phyloP scores from a whole-genome alignment of 2,888 invertebrate species.

The Apamea anceps region DNA sequence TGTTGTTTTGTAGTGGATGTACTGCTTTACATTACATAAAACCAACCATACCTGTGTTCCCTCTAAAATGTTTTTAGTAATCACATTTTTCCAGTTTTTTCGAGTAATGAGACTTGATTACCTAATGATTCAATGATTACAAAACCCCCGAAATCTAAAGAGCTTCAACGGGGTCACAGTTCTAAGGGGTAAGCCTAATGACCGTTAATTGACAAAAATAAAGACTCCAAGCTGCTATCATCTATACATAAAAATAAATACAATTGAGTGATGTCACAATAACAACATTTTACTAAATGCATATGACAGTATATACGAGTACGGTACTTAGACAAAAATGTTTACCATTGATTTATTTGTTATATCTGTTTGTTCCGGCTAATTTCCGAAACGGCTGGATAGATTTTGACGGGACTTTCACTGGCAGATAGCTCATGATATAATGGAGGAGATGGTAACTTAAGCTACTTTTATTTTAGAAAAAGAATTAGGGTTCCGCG shows the following conservation, averaged over 20 bases:
- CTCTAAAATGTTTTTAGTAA: not conserved
- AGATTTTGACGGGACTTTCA: not conserved
- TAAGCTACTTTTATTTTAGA: too few relatives aligned
- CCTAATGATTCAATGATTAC: not conserved
- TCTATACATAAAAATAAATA: too few relatives aligned
- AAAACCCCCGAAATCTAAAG: not conserved
- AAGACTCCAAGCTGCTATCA: not conserved
- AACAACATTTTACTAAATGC: not conserved
- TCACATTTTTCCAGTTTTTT: not conserved
- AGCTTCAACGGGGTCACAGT: not conserved
- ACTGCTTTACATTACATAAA: not conserved
- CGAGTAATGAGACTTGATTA: not conserved
- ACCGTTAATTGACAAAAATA: not conserved
- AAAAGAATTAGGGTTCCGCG: not conserved
- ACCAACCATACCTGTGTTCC: not conserved
- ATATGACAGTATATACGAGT: too few relatives aligned
- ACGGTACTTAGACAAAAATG: too few relatives aligned
- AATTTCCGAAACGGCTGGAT: not conserved
- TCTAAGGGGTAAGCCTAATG: not conserved
- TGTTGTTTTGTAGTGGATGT: not conserved
- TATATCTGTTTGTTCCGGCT: too few relatives aligned
- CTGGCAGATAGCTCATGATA: not conserved
- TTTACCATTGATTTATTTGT: too few relatives aligned
- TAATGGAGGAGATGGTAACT: not conserved
- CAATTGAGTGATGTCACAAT: not conserved